Evolutionary conservation across 2,113 vertebrate genomes (phyloP).

Genomic region (Corythaixoides concolor): DNA sequence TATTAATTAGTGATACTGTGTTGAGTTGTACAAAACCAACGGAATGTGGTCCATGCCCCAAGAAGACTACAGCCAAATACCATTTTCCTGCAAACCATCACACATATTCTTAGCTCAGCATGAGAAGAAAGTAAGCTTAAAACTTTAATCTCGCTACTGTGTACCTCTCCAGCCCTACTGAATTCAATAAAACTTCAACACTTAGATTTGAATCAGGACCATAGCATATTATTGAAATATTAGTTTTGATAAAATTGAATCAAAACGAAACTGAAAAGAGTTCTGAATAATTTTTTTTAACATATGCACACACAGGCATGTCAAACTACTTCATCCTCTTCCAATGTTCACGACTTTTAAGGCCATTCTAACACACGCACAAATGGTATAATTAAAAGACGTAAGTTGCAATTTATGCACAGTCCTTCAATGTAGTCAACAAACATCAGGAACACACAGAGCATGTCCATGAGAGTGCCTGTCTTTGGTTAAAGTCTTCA

Average conservation of each 20-base stretch:
- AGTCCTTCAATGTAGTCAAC: background rate
- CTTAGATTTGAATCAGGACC: background rate
- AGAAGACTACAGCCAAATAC: slow-evolving; percentile 2
- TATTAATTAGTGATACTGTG: background rate
- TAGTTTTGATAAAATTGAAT: background rate
- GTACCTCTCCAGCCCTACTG: background rate
- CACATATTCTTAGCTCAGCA: background rate
- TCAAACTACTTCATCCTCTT: background rate
- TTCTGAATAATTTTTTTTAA: background rate
- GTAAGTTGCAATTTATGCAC: background rate
- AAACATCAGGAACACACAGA: background rate
- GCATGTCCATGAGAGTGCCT: background rate
- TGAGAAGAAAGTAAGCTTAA: background rate
- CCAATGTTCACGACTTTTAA: background rate
- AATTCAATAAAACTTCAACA: background rate
- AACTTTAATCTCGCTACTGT: background rate
- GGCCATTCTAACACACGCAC: background rate
- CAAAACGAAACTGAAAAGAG: background rate
- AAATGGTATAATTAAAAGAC: background rate
- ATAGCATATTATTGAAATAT: background rate
- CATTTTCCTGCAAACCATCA: background rate
- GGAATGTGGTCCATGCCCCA: background rate
- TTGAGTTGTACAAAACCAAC: background rate
- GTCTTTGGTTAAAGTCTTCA: background rate
- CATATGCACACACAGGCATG: background rate